Evolutionary conservation across 2,797 vertebrate genomes (phyloP).

Genomic region (Mormyrus hasselquistii): DNA sequence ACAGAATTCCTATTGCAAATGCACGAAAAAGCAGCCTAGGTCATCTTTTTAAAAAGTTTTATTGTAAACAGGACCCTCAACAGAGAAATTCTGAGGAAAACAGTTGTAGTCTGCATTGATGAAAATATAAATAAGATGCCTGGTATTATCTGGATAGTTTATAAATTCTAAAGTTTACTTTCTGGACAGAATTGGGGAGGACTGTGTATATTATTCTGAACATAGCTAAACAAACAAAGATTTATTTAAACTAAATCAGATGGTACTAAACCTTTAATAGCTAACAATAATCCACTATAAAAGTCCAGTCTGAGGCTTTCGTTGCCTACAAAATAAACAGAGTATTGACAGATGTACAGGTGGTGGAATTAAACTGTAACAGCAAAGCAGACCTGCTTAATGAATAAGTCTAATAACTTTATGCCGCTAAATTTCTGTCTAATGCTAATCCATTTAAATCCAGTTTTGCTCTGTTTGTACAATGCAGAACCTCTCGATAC

Average conservation of each 20-base stretch:
- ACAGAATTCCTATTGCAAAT: neutral
- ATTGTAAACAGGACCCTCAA: neutral
- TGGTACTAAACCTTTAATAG: neutral
- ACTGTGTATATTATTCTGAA: neutral
- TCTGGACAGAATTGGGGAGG: neutral
- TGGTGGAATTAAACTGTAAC: neutral
- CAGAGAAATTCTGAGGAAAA: neutral
- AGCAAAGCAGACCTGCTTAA: neutral
- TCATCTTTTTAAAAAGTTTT: neutral
- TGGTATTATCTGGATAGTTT: neutral
- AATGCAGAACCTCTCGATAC: neutral
- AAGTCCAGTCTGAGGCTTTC: neutral
- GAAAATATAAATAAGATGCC: neutral
- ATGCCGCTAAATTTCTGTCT: neutral
- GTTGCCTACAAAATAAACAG: neutral
- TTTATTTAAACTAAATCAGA: slow-evolving; percentile 4
- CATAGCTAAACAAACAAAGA: neutral
- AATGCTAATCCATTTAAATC: slow-evolving; percentile 3
- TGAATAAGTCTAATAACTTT: neutral
- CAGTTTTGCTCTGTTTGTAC: neutral
- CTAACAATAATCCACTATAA: neutral
- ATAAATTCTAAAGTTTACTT: neutral
- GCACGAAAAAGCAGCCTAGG: neutral
- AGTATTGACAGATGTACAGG: neutral
- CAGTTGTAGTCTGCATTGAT: neutral